Base-by-base conservation (phyloP, 53 echinoderm and acorn worm species). In the Stichopus horrens region DNA sequence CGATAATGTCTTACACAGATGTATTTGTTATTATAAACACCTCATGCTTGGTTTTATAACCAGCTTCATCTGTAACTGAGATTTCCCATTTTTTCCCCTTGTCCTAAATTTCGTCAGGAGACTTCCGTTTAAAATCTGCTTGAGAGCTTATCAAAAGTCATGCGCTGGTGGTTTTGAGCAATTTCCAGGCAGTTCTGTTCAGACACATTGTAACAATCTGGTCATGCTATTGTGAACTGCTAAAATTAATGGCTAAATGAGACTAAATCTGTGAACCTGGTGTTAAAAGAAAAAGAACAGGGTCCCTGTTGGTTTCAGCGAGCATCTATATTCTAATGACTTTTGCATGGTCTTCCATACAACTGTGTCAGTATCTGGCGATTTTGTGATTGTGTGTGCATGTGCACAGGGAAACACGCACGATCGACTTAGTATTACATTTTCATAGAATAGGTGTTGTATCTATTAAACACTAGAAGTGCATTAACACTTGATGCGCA, bases 1-100 rank as follows among this genome's bases (percentile, higher is more conserved):
- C 21, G 4, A 71, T 71, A 20, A 19, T 18, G 18, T 2, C 16
- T 53, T 19, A 54, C 8, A 79, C 79, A 79, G 79, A 79, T 79
- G 79, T 79, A 20, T 57, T 10, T 81, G 57, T 56, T 81, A 81
- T 81, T 81, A 20, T 81, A 81, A 57, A 56, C 81, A 56, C 57
- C 81, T 81, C 57, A 22, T 21, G 21, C 56, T 81, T 81, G 81
- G 55, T 8, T 81, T 71, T 58, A 58, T 81, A 81, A 71, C 71
- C 71, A 71, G 71, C 18, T 20, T 57, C 58, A 57, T 54, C 81
- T 53, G 0, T 58, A 16, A 81, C 81, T 81, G 81, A 81, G 81
- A 81, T 81, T 81, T 81, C 81, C 10, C 19, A 57, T 81, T 81
- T 79, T 13, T 0, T 54, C 0, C 4, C 71, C 71, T 71, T 71